Base-by-base conservation (phyloP, 2,113 vertebrate species). In the Cromileptes altivelis region DNA sequence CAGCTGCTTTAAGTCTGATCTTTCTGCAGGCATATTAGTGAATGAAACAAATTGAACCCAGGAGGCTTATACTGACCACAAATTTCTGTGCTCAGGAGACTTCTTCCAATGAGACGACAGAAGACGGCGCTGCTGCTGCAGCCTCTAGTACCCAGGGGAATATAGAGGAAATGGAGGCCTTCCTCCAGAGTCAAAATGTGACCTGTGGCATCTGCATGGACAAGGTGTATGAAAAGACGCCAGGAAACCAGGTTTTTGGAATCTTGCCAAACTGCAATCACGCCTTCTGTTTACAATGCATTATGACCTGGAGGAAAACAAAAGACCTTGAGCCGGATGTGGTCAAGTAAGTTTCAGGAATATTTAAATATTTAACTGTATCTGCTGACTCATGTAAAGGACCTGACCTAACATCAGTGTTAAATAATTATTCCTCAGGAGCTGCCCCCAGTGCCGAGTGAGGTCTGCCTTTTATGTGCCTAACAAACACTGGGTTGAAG, bases 151-250 rank as follows among this genome's bases (percentile, higher is more conserved):
- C 45, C 49, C 70, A 64, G 47, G 37, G 19, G 40, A 62, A 37
- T 2, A 23, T 6, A 0, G 77, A 49, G 0, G 86, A 85, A 1
- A 9, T 83, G 12, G 87, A 92, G 63, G 87, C 88, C 67, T 91
- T 56, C 85, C 19, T 86, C 79, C 89, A 88, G 73, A 98, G 96
- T 37, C 93, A 92, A 91, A 89, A 95, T 0, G 23, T 97, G 15
- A 91, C 94, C 62, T 98, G 97, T 10, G 97, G 97, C 15, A 97
- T 98, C 93, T 98, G 97, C 92, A 97, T 98, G 97, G 97, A 98
- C 80, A 96, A 95, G n/a, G 96, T 97, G 58, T 97, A 96, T 1
- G 97, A 96, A 85, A 98, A 98, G 85, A 12, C 75, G 0, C 71
- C 62, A 0, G 83, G 93, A 12, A 88, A 96, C 57, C 58, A 92